A percentile compares a stretch with the other conserved stretches of the same genome.
phyloP scores from a whole-genome alignment of 2,113 vertebrate genomes.

The Boulengeromyrus knoepffleri region DNA sequence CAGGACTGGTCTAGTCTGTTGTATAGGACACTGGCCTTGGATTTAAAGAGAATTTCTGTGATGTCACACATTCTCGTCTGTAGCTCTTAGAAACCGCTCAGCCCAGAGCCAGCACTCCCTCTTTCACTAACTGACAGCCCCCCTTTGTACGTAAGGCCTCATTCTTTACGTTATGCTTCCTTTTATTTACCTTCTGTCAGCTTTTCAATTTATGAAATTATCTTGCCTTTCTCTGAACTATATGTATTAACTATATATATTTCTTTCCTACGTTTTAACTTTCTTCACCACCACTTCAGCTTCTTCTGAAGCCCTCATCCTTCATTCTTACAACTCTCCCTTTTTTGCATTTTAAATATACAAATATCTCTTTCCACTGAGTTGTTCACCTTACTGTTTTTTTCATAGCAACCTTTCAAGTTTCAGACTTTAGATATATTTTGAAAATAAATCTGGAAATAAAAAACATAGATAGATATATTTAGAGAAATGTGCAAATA shows the following conservation, averaged over 20 bases:
- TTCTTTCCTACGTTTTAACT: neutral
- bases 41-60: conserved; percentile 31
- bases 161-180: neutral
- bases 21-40: neutral
- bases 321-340: neutral
- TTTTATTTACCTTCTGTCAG: neutral
- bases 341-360: neutral
- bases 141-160: neutral
- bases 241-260: neutral
- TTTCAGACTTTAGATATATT: neutral
- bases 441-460: neutral
- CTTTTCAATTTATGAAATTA: conserved; percentile 1
- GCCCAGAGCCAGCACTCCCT: conserved; percentile 6
- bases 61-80: conserved; percentile 37
- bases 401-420: neutral
- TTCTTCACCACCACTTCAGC: neutral
- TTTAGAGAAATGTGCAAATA: neutral
- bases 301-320: neutral
- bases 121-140: neutral
- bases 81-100: conserved; percentile 19
- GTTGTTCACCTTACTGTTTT: neutral
- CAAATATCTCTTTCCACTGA: neutral
- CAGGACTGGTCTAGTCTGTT: conserved; percentile 34
- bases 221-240: neutral
- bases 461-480: neutral